A percentile compares a stretch with the other conserved stretches of the same genome.
Evolutionary conservation across 2,113 vertebrate genomes (phyloP).

Genomic region (Zeus faber): DNA sequence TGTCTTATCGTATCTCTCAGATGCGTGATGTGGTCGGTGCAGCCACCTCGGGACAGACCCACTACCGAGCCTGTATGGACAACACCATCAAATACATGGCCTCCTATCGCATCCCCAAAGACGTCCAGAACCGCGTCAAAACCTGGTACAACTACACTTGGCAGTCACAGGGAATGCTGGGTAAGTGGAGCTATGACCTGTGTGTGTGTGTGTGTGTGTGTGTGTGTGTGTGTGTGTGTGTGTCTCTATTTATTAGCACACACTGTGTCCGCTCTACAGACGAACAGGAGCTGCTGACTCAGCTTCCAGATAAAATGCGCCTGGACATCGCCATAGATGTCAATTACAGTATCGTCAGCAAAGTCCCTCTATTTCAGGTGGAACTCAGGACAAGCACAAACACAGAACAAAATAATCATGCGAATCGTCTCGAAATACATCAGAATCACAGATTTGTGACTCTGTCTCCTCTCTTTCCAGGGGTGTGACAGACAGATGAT

Average conservation of each 20-base stretch:
- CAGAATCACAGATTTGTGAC: neutral
- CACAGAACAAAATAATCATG: too few species aligned
- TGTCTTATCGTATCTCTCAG: too few species aligned
- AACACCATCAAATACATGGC: conserved; percentile 96
- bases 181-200: conserved; percentile 68
- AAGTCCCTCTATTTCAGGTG: conserved; percentile 96
- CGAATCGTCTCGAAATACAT: neutral
- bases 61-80: conserved; percentile 94
- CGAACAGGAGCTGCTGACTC: conserved; percentile 88
- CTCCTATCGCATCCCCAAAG: conserved; percentile 87
- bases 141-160: conserved; percentile 98
- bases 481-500: conserved; percentile 98
- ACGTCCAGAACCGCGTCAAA: conserved; percentile 91
- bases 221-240: neutral
- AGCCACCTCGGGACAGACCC: conserved; percentile 88
- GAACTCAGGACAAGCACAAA: neutral
- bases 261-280: conserved; percentile 71
- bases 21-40: conserved; percentile 97
- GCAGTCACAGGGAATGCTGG: conserved; percentile 98
- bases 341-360: conserved; percentile 93
- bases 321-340: conserved; percentile 92
- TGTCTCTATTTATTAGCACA: too few species aligned
- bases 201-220: neutral
- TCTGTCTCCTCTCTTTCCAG: conserved; percentile 57
- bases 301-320: conserved; percentile 96